Conservation (phyloP, 2,888 invertebrate genomes). For the Lymantria monacha region DNA sequence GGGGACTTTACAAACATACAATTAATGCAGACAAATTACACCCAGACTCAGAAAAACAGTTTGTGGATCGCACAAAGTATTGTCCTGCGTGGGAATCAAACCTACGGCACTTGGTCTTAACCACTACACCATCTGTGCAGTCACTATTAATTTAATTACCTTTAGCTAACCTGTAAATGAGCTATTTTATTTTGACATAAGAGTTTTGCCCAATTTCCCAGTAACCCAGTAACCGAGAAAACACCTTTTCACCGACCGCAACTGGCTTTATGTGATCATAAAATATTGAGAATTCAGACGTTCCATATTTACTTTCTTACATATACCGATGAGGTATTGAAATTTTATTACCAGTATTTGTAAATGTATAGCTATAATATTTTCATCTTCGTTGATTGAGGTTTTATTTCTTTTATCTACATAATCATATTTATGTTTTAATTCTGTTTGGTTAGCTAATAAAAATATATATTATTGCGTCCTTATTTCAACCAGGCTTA, state of each 20-base stretch:
- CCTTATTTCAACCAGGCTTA: background rate
- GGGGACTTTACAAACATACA: too few relatives aligned
- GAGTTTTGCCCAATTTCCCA: slow-evolving; percentile 50
- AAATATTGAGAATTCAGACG: slow-evolving; percentile 39
- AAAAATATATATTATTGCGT: too few relatives aligned
- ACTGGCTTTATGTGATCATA: slow-evolving; percentile 39
- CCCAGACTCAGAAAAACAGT: too few relatives aligned
- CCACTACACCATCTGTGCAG: too few relatives aligned
- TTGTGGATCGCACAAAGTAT: too few relatives aligned
- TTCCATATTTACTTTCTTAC: slow-evolving; percentile 22
- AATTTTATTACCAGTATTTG: slow-evolving; percentile 24
- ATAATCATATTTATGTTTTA: background rate
- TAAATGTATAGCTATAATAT: slow-evolving; percentile 13
- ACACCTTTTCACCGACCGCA: slow-evolving; percentile 46
- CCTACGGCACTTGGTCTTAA: too few relatives aligned
- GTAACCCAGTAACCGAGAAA: slow-evolving; percentile 49
- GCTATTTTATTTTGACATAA: too few relatives aligned
- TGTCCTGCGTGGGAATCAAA: too few relatives aligned
- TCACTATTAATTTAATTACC: too few relatives aligned
- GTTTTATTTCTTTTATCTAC: background rate
- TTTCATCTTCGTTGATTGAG: slow-evolving; percentile 11
- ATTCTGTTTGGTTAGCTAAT: too few relatives aligned
- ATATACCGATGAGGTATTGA: slow-evolving; percentile 18
- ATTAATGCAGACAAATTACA: too few relatives aligned
- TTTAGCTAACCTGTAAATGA: too few relatives aligned